Evolutionary conservation across 2,797 vertebrate genomes (phyloP).

Genomic region (Hoplostethus mediterraneus): DNA sequence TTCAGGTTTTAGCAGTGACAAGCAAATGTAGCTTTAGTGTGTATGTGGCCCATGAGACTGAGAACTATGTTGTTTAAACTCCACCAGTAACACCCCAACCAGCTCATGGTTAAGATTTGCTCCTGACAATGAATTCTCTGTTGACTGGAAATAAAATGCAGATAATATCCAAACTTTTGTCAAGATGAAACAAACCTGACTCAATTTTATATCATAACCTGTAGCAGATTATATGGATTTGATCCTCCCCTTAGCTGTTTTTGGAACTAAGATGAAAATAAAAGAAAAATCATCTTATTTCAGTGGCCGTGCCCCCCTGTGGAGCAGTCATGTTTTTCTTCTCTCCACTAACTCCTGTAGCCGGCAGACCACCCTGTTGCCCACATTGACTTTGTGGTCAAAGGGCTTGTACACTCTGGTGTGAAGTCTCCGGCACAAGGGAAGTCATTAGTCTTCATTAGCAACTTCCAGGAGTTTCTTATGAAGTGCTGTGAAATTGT

Average conservation of each 20-base stretch:
- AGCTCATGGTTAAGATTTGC: too few relatives aligned
- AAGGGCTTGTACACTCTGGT: slow-evolving; percentile 75
- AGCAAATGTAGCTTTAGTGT: too few relatives aligned
- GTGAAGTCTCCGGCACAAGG: slow-evolving; percentile 81
- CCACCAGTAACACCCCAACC: too few relatives aligned
- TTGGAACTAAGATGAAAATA: not conserved
- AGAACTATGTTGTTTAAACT: too few relatives aligned
- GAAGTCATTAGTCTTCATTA: slow-evolving; percentile 89
- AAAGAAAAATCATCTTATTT: not conserved
- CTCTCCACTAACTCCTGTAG: not conserved
- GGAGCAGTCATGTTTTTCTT: slow-evolving; percentile 33
- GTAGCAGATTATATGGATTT: too few relatives aligned
- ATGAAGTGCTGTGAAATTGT: slow-evolving; percentile 87
- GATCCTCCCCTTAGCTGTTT: not conserved
- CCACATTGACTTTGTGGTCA: slow-evolving; percentile 68
- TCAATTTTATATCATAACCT: too few relatives aligned
- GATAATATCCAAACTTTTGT: too few relatives aligned
- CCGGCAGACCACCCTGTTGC: slow-evolving; percentile 69
- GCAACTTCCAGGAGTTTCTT: slow-evolving; percentile 88
- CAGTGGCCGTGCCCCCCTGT: not conserved
- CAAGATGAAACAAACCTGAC: too few relatives aligned
- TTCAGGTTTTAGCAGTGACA: too few relatives aligned
- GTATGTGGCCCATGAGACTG: too few relatives aligned
- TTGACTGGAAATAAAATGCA: too few relatives aligned
- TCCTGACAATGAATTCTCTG: too few relatives aligned